These are phyloP conservation scores for Caenorhabditis sp. DNA, from an alignment of 2,888 invertebrate species.

Conservation along the genomic window DNA sequence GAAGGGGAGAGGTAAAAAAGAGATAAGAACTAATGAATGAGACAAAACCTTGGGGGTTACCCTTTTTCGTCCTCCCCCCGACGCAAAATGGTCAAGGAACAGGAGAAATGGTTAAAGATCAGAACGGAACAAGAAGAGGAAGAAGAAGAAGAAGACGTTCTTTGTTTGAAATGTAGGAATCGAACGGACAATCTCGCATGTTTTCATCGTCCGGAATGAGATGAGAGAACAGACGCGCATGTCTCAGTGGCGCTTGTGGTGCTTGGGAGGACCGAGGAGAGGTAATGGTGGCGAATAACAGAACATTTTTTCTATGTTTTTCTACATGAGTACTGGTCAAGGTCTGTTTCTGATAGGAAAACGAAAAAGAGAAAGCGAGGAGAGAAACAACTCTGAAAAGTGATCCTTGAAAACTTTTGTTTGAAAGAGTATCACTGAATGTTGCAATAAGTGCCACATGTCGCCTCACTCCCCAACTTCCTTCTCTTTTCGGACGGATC, in stretches of 20 bases:
- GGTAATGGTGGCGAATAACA: too few species aligned
- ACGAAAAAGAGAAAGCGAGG: neutral
- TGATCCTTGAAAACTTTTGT: neutral
- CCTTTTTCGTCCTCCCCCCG: slow-evolving; percentile 28
- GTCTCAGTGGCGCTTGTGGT: too few species aligned
- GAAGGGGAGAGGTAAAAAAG: slow-evolving; percentile 8
- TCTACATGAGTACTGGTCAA: too few species aligned
- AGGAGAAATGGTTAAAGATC: neutral
- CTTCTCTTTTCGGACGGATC: neutral
- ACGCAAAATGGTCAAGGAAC: slow-evolving; percentile 20
- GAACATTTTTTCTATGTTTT: neutral
- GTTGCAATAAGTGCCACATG: slow-evolving; percentile 48
- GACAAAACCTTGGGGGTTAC: slow-evolving; percentile 36
- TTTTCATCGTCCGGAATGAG: too few species aligned
- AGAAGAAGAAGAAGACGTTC: neutral
- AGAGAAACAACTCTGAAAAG: neutral
- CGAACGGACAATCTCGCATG: too few species aligned
- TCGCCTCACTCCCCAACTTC: neutral
- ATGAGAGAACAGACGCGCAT: too few species aligned
- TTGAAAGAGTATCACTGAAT: neutral
- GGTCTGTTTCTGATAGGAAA: neutral
- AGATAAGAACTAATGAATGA: slow-evolving; percentile 3
- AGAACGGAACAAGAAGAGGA: neutral
- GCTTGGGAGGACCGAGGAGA: too few species aligned
- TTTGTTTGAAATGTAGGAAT: too few species aligned